phyloP scores from a whole-genome alignment of 2,113 vertebrate species.

The Colius striatus region DNA sequence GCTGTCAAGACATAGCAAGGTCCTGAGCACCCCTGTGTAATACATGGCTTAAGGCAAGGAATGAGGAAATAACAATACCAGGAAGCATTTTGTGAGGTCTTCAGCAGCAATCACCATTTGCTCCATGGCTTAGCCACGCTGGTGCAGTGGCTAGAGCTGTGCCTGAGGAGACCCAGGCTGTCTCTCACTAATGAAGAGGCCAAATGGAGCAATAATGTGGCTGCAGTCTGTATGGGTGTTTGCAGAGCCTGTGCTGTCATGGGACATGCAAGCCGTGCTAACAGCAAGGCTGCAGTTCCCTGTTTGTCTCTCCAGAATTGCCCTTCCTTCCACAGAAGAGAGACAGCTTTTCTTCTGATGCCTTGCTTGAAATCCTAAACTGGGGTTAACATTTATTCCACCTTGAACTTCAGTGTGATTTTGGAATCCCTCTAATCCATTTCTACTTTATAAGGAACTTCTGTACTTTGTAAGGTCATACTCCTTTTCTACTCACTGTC shows the following conservation, averaged over 20 bases:
- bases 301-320: not conserved
- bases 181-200: not conserved
- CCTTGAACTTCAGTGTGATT: not conserved
- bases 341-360: not conserved
- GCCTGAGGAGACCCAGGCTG: not conserved
- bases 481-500: not conserved
- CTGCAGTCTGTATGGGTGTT: not conserved
- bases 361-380: not conserved
- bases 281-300: not conserved
- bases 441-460: not conserved
- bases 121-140: not conserved
- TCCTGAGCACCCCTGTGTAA: not conserved
- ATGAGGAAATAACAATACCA: not conserved
- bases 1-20: not conserved
- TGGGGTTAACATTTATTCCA: not conserved
- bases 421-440: not conserved
- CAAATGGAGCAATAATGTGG: not conserved
- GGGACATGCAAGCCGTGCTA: not conserved
- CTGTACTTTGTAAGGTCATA: not conserved
- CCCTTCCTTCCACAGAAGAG: not conserved
- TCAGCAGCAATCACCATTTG: not conserved
- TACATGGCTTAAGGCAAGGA: not conserved
- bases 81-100: not conserved
- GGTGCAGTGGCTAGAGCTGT: not conserved
- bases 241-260: not conserved